phyloP scores from a whole-genome alignment of 2,888 invertebrate genomes.

The Drosophila longiperda region DNA sequence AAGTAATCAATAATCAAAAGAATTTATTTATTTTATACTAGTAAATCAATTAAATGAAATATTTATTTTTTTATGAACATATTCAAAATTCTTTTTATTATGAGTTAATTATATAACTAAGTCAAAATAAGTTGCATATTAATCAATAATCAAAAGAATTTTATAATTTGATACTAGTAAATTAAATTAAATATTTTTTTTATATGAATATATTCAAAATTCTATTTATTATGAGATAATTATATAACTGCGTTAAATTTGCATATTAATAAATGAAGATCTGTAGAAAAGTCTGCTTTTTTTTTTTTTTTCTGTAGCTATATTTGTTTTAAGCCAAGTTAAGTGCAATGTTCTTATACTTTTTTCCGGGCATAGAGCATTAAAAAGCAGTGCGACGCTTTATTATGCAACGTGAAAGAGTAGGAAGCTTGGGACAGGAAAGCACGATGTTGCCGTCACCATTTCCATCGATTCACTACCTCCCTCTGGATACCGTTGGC shows the following conservation, averaged over 20 bases:
- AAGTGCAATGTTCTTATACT: not conserved
- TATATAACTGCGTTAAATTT: not conserved
- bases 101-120: not conserved
- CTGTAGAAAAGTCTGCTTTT: not conserved
- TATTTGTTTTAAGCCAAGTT: not conserved
- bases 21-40: too few relatives aligned
- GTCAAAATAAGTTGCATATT: not conserved
- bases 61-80: not conserved
- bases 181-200: too few relatives aligned
- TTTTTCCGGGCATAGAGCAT: constrained; percentile 23
- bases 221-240: too few relatives aligned
- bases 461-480: constrained; percentile 19
- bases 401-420: constrained; percentile 70
- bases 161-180: too few relatives aligned
- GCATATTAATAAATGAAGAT: not conserved
- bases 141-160: too few relatives aligned
- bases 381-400: constrained; percentile 32
- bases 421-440: constrained; percentile 63
- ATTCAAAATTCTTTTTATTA: not conserved
- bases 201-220: too few relatives aligned
- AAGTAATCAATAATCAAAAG: too few relatives aligned
- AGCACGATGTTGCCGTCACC: constrained; percentile 53
- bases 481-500: constrained; percentile 14
- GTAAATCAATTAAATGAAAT: not conserved
- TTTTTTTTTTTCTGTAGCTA: not conserved